phyloP scores from a whole-genome alignment of 2,888 invertebrate species.

The Sarcophaga carnaria region DNA sequence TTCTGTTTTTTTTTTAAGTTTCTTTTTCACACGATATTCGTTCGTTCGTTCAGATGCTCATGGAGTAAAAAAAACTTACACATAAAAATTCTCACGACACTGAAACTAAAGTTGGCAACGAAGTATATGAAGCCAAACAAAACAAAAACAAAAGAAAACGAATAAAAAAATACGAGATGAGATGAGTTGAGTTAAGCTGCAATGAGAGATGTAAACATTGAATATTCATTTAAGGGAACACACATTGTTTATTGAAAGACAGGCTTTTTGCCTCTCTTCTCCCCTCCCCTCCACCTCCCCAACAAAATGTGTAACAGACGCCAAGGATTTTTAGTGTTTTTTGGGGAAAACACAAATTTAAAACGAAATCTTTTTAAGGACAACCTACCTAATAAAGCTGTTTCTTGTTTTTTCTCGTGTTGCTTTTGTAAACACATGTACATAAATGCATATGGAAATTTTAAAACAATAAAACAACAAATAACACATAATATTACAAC shows the following conservation, averaged over 20 bases:
- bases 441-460: not conserved
- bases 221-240: too few species aligned
- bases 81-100: constrained; percentile 78
- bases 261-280: too few species aligned
- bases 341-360: too few species aligned
- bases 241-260: not conserved
- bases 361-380: too few species aligned
- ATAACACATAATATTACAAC: constrained; percentile 32
- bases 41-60: constrained; percentile 73
- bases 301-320: not conserved
- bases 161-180: not conserved
- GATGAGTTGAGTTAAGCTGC: too few species aligned
- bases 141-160: not conserved
- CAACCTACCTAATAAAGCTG: not conserved
- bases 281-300: not conserved
- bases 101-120: constrained; percentile 72
- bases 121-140: constrained; percentile 34
- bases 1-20: constrained; percentile 60
- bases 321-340: not conserved
- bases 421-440: not conserved
- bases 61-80: not conserved
- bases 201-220: too few species aligned
- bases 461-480: not conserved
- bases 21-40: constrained; percentile 79
- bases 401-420: not conserved